Evolutionary conservation across 2,113 vertebrate genomes (phyloP).

Genomic region (Apaloderma vittatum): DNA sequence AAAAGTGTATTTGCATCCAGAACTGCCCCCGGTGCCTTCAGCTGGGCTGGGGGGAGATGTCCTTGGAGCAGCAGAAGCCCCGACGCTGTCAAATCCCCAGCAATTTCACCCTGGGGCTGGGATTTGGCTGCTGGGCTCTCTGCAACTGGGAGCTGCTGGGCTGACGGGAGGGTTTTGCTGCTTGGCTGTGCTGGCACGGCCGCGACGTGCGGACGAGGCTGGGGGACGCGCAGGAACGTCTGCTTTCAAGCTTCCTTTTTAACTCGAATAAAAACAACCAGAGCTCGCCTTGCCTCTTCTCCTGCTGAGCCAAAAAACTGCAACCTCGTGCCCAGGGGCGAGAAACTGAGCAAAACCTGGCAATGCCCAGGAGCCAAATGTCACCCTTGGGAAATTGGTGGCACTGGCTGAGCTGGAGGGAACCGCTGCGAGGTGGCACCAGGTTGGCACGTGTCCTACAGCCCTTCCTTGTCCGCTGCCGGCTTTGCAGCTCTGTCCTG

Average conservation of each 20-base stretch:
- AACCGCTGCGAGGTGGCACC: rapidly evolving
- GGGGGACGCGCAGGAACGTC: not conserved
- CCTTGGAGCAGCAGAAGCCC: not conserved
- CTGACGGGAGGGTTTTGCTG: not conserved
- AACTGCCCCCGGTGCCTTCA: not conserved
- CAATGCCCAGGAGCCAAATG: rapidly evolving
- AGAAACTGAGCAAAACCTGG: not conserved
- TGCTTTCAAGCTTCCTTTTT: constrained; percentile 20
- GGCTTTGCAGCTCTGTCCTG: not conserved
- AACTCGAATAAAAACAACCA: not conserved
- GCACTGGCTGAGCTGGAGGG: not conserved
- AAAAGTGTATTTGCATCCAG: not conserved
- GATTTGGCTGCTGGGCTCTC: not conserved
- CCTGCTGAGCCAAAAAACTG: not conserved
- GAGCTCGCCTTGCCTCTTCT: not conserved
- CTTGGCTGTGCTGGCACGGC: not conserved
- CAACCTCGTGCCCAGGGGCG: not conserved
- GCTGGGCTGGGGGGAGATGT: not conserved
- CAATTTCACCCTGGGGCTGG: rapidly evolving
- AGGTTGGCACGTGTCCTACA: not conserved
- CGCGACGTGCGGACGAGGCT: not conserved
- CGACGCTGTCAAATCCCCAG: not conserved
- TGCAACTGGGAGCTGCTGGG: not conserved
- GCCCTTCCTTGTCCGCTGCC: not conserved
- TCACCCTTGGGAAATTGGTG: rapidly evolving